A percentile compares a stretch with the other conserved stretches of the same genome.
phyloP scores from a whole-genome alignment of 2,888 invertebrate species.

The Acanthosoma haemorrhoidale region DNA sequence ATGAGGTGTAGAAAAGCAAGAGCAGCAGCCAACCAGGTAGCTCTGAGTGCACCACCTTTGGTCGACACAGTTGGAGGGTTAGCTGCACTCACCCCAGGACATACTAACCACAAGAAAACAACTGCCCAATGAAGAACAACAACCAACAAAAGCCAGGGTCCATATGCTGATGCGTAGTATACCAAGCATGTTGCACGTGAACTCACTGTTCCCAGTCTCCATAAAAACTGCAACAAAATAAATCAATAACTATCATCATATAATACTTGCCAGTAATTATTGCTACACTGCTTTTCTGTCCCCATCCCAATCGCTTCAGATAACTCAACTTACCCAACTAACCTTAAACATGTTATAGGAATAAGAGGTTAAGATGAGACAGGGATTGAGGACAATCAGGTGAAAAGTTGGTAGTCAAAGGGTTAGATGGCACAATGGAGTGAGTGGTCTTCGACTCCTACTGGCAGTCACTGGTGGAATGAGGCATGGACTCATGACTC shows the following conservation, averaged over 20 bases:
- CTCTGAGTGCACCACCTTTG: constrained; percentile 15
- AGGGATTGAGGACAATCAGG: too few species aligned
- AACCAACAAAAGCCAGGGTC: constrained; percentile 73
- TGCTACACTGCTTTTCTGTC: too few species aligned
- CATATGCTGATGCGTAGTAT: constrained; percentile 74
- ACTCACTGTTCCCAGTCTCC: constrained; percentile 79
- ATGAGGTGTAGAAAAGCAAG: constrained; percentile 75
- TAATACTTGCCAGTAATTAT: not conserved
- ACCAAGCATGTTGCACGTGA: constrained; percentile 75
- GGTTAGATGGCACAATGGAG: too few species aligned
- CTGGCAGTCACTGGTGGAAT: too few species aligned
- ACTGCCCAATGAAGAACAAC: constrained; percentile 72
- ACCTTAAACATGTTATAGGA: too few species aligned
- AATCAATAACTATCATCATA: not conserved
- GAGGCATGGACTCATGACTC: too few species aligned
- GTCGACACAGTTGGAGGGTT: not conserved
- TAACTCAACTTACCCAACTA: too few species aligned
- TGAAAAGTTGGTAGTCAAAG: too few species aligned
- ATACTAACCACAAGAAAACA: constrained; percentile 74
- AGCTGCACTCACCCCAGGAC: constrained; percentile 50
- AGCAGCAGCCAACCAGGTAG: constrained; percentile 46
- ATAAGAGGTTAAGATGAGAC: too few species aligned
- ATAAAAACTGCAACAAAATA: constrained; percentile 58
- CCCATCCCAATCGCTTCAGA: too few species aligned
- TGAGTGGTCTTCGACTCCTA: too few species aligned